Base-by-base conservation (phyloP, 2,797 vertebrate genomes). In the Typhlichthys subterraneus region DNA sequence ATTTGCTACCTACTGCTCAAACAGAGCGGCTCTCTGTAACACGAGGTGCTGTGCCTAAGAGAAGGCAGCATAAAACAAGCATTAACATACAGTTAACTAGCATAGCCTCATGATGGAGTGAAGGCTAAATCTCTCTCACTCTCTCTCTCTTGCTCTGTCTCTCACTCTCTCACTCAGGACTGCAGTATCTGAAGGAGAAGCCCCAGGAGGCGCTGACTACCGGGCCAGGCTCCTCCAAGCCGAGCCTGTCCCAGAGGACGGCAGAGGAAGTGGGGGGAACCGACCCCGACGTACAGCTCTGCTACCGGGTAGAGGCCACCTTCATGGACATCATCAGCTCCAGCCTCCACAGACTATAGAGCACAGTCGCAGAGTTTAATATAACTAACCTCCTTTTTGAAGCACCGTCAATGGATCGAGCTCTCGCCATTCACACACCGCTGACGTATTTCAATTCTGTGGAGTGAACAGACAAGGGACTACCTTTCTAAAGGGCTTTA, bases 321-420 rank as follows among this genome's bases (percentile, higher is more conserved):
- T 95, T 99, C 85, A 94, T 97, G 84, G 95, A 98, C 73, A 98
- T 99, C 33, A 96, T 99, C 74, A 94, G 93, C 88, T 95, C 95
- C 86, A 96, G 93, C 5, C 94, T 96, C 54, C 94, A 93, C n/a
- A 93, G 94, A 66, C 82, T 97, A 72, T 99, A 93, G 73, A 88
- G 79, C 56, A 6, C 1, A 8, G 3, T 19, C 10, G 19, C 2
- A 29, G 38, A 42, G 38, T 42, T 9, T 42, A 42, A 42, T 42
- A 42, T 7, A 42, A 42, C 38, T 9, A 42, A 42, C 38, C 38
- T 38, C 33, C 33, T 38, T 38, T 38, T 38, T 42, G 6, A 42
- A 42, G 38, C 7, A 4, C 23, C 1, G 38, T 42, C 38, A 8
- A 1, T 42, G 38, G 2, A 42, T 42, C 38, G 9, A 42, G 38